Evolutionary conservation across 2,113 vertebrate species (phyloP).

Genomic region (Microcebus tavaratra): DNA sequence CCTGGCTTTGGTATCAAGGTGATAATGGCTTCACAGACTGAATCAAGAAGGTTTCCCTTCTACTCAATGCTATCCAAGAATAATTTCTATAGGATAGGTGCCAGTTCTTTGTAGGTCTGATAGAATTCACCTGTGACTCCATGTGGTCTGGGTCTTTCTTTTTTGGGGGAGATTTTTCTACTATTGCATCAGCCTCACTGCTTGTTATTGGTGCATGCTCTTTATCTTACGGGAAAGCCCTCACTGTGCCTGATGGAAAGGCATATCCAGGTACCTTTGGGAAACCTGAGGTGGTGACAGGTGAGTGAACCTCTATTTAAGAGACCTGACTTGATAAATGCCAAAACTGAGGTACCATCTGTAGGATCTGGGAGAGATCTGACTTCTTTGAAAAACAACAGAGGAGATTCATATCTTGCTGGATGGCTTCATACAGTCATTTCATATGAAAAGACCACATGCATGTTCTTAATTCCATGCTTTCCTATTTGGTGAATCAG

Average conservation of each 20-base stretch:
- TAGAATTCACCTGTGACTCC: too few relatives aligned
- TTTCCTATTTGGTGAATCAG: neutral
- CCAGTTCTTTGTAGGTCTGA: too few relatives aligned
- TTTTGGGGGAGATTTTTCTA: too few relatives aligned
- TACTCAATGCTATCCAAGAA: too few relatives aligned
- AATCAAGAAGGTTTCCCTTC: too few relatives aligned
- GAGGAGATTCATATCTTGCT: neutral
- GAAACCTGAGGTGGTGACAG: neutral
- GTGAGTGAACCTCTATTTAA: neutral
- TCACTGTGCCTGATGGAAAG: rapidly evolving
- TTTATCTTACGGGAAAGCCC: neutral
- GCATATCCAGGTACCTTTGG: too few relatives aligned
- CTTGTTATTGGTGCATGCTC: too few relatives aligned
- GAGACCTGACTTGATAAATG: neutral
- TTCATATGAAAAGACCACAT: neutral
- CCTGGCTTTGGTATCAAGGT: too few relatives aligned
- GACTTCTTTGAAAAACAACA: neutral
- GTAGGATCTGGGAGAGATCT: neutral
- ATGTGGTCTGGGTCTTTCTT: too few relatives aligned
- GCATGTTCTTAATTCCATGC: neutral
- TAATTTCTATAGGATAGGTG: too few relatives aligned
- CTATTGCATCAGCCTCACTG: too few relatives aligned
- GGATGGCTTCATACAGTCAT: neutral
- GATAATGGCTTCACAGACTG: too few relatives aligned
- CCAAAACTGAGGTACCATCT: neutral